Evolutionary conservation across 2,113 vertebrate species (phyloP), one percentile per base, ranked within the genome.

Genomic region (Tichodroma muraria): DNA sequence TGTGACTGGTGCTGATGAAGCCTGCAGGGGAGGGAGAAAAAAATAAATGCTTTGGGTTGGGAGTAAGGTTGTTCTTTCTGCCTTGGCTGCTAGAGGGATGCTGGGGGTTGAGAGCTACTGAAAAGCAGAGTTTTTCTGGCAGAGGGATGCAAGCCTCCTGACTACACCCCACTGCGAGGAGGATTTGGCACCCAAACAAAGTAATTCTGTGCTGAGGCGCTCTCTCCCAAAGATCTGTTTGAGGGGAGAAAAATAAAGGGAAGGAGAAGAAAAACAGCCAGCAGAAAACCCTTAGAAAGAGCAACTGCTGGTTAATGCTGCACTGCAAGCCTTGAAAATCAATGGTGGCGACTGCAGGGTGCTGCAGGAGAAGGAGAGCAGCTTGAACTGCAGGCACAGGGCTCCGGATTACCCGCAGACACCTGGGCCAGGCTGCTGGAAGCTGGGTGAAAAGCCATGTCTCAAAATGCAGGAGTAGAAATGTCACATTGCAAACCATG

Each of bases 151-250:
- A 5, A 85, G 49, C 56, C 73, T 94, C 38, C 66, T 88, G 75
- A 87, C 59, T 90, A 35, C 37, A 54, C 31, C 69, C 80, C 0
- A 1, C 63, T 65, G 82, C 0, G 1, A 73, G 14, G 71, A 93
- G 45, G 75, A 80, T 70, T 93, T 96, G 92, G 95, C 92, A 88
- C 88, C 88, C 70, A 95, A 94, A 93, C 73, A 94, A 89, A 93
- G 59, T 33, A 60, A 77, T 82, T 73, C 77, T 87, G 60, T 84
- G 54, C 64, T 66, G 77, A 92, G 72, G 86, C 4, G 0, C 24
- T 73, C 37, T 52, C 81, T 90, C 91, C 50, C 79, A 65, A 61
- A 57, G 86, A 72, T 50, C 78, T 68, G 44, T 90, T 76, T 84
- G 64, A 89, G 68, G 73, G 28, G 49, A 89, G 61, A 72, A 89